A percentile compares a stretch with the other conserved stretches of the same genome.
phyloP scores from a whole-genome alignment of 2,113 vertebrate species.

The Microcebus griseorufus region DNA sequence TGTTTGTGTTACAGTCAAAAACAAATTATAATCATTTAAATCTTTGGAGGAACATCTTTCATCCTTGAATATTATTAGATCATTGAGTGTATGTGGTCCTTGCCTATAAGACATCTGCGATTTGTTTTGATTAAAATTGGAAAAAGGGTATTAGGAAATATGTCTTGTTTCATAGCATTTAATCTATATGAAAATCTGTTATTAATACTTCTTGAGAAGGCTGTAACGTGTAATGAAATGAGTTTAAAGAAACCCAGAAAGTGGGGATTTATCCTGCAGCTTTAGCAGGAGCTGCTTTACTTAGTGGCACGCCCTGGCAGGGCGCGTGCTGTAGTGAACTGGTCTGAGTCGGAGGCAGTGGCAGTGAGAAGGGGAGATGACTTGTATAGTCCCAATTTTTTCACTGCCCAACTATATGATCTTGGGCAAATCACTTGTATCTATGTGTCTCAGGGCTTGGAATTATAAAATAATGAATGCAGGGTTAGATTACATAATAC shows the following conservation, averaged over 20 bases:
- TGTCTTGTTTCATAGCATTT: neutral
- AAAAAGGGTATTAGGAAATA: neutral
- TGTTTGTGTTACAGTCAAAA: slow-evolving; percentile 22
- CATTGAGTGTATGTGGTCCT: neutral
- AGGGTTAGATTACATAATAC: neutral
- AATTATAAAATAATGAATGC: neutral
- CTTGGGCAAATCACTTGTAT: neutral
- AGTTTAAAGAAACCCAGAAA: neutral
- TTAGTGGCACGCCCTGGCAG: neutral
- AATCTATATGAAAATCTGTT: neutral
- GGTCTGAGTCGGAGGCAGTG: neutral
- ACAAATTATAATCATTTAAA: neutral
- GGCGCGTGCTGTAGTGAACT: no score
- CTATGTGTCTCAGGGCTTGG: neutral
- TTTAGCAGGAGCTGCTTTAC: neutral
- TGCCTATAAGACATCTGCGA: neutral
- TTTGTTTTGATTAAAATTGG: slow-evolving; percentile 36
- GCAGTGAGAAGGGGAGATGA: neutral
- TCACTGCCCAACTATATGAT: neutral
- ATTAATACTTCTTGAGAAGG: slow-evolving; percentile 13
- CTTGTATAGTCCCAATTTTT: neutral
- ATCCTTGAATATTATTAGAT: slow-evolving; percentile 27
- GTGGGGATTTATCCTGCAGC: neutral
- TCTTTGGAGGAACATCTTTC: slow-evolving; percentile 1
- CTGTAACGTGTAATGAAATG: neutral